Evolutionary conservation across 2,888 invertebrate genomes (phyloP), one percentile per base, ranked within the genome.

Genomic region (Thyatira batis): DNA sequence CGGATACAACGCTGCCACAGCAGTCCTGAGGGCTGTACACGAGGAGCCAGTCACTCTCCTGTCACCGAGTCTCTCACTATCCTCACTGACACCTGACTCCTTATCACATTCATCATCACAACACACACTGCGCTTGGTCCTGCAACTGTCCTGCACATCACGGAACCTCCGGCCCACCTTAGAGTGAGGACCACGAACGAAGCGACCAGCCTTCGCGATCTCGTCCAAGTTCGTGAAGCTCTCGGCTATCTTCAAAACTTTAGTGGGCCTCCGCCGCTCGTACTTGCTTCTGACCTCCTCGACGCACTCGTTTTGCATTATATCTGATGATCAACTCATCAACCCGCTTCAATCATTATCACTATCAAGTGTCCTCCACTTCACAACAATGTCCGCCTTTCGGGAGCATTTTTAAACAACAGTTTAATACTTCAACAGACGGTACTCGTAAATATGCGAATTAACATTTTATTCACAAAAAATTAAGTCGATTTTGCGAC

Each of bases 1-100:
- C 45, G 98, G 95, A 82, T 98, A 97, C 52, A 99, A 93, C 45
- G 97, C 96, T 49, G 98, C 96, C 53, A 98, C 98, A 49, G 98
- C 98, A 72, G 97, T 97, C 79, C 96, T 94, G 51, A 98, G 92
- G 44, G 98, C 98, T 72, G 96, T 96, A 85, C 97, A 98, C 3
- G 98, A 98, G 33, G 89, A 90, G 23, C 91, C 91, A 3, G 89
- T 90, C 71, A 90, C 91, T 60, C 88, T 78, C 65, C 84, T 76
- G 78, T 90, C 92, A 70, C 90, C 91, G 54, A 83, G 77, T 77
- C 84, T 85, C 73, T 90, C 91, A 81, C 84, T 82, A 80, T 87
- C 90, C 69, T 85, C 86, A 89, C 90, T 87, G 57, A 85, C 89
- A 86, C 90, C 88, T 46, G 89, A 90, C 87, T 91, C 91, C 89